Percentiles rank a stretch among this genome's conserved stretches.
Evolutionary conservation across 2,797 vertebrate species (phyloP).

Genomic region (Poecilia velifera): DNA sequence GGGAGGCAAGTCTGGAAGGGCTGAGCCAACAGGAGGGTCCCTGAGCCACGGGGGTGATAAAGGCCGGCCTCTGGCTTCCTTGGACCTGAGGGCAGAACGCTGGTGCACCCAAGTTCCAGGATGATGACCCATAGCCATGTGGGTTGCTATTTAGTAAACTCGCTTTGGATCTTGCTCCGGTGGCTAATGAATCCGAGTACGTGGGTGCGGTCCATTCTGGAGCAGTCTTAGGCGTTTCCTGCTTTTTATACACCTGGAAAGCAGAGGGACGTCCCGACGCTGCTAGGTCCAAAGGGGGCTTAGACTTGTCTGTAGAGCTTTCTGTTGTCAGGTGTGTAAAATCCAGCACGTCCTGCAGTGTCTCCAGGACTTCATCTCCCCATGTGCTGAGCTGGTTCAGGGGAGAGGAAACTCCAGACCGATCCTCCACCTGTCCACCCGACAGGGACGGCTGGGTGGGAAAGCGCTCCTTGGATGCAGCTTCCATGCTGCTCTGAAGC

Average conservation of each 20-base stretch:
- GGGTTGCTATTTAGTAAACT: conserved; percentile 24
- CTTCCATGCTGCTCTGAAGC: conserved; percentile 67
- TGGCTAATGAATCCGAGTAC: conserved; percentile 10
- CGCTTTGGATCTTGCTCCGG: conserved; percentile 58
- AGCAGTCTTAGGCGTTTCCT: conserved; percentile 22
- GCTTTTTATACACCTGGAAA: conserved; percentile 80
- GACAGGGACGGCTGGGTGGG: conserved; percentile 42
- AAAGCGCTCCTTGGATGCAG: conserved; percentile 36
- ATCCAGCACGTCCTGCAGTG: conserved; percentile 54
- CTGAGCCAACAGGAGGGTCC: conserved; percentile 77
- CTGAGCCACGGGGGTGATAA: conserved; percentile 86
- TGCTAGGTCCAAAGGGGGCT: conserved; percentile 60
- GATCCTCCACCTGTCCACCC: conserved; percentile 11
- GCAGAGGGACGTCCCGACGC: conserved; percentile 72
- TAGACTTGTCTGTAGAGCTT: conserved; percentile 32
- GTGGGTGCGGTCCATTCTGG: conserved; percentile 11
- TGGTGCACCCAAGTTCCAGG: conserved; percentile 86
- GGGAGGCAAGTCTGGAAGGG: conserved; percentile 49
- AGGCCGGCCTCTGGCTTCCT: conserved; percentile 73
- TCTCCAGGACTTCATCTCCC: conserved; percentile 21
- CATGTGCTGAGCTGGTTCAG: conserved; percentile 58
- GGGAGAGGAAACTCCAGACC: conserved; percentile 47
- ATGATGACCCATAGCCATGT: conserved; percentile 25
- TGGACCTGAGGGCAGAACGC: conserved; percentile 78
- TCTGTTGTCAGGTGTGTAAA: conserved; percentile 70